Evolutionary conservation across 2,888 invertebrate species (phyloP).

Genomic region (Eumacrocentrus americanus): DNA sequence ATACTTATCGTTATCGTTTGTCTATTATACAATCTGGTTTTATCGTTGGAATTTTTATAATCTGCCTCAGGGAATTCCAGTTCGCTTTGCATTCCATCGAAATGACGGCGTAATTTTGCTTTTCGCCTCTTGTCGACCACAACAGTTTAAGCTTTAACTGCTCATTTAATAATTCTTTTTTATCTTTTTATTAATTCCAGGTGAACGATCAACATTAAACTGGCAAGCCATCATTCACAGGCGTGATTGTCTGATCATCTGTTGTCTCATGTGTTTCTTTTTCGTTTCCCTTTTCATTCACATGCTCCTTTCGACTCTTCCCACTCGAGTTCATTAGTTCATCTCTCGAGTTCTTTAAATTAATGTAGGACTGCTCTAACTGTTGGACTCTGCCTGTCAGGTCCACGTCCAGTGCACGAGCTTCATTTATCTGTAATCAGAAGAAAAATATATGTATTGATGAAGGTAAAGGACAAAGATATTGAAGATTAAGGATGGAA

Average conservation of each 20-base stretch:
- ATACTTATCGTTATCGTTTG: neutral
- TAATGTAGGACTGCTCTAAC: slow-evolving; percentile 45
- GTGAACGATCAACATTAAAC: slow-evolving; percentile 25
- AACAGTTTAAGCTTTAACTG: neutral
- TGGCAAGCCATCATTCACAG: slow-evolving; percentile 12
- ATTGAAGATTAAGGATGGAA: neutral
- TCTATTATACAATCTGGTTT: slow-evolving; percentile 9
- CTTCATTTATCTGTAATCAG: slow-evolving; percentile 42
- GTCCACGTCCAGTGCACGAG: slow-evolving; percentile 37
- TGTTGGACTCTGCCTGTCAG: slow-evolving; percentile 41
- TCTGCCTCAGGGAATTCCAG: too few relatives aligned
- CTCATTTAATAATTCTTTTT: neutral
- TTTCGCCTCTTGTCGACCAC: too few relatives aligned
- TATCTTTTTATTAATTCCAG: neutral
- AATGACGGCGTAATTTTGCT: too few relatives aligned
- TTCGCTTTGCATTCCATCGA: neutral
- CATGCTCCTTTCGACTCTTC: slow-evolving; percentile 19
- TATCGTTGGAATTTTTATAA: neutral
- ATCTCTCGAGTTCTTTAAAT: slow-evolving; percentile 45
- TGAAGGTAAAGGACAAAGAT: neutral
- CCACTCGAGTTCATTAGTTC: slow-evolving; percentile 35
- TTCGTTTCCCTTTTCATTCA: neutral
- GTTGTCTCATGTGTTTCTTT: neutral
- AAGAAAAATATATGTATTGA: neutral
- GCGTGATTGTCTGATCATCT: neutral